Evolutionary conservation across 2,113 vertebrate species (phyloP).

Genomic region (Felis chaus): DNA sequence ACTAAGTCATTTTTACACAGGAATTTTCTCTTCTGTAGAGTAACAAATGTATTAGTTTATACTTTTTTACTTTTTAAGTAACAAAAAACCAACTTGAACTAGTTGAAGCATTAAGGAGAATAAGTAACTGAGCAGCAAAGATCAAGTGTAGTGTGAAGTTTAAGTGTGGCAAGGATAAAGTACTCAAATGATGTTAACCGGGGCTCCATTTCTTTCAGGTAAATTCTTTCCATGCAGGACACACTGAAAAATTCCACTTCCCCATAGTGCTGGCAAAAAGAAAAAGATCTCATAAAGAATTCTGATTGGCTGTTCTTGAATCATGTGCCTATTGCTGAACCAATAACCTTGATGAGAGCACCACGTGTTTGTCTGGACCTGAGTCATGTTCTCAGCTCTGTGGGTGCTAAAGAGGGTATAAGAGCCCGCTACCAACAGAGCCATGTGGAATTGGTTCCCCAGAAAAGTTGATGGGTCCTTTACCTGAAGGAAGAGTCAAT

Average conservation of each 20-base stretch:
- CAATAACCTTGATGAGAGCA: not conserved
- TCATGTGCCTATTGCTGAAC: not conserved
- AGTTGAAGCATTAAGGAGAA: not conserved
- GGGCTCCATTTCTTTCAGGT: not conserved
- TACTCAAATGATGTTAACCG: not conserved
- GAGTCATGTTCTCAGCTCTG: not conserved
- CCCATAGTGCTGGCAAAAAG: not conserved
- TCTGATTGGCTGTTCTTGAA: not conserved
- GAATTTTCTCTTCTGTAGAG: not conserved
- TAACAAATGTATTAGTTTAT: not conserved
- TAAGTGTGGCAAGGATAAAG: not conserved
- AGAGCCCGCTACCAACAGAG: not conserved
- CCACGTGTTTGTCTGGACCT: not conserved
- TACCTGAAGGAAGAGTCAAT: not conserved
- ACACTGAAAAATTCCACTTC: not conserved
- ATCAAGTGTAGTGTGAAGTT: not conserved
- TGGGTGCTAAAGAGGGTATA: not conserved
- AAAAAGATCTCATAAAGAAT: not conserved
- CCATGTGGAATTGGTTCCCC: fast-evolving
- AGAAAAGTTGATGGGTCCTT: not conserved
- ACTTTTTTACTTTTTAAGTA: not conserved
- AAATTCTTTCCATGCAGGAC: not conserved
- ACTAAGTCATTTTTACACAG: not conserved
- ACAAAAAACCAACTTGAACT: not conserved
- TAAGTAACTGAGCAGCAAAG: not conserved